Percentiles rank a stretch among this genome's conserved stretches.
Evolutionary conservation across 1,140 invertebrate species (phyloP).

Genomic region (Formica exsecta): DNA sequence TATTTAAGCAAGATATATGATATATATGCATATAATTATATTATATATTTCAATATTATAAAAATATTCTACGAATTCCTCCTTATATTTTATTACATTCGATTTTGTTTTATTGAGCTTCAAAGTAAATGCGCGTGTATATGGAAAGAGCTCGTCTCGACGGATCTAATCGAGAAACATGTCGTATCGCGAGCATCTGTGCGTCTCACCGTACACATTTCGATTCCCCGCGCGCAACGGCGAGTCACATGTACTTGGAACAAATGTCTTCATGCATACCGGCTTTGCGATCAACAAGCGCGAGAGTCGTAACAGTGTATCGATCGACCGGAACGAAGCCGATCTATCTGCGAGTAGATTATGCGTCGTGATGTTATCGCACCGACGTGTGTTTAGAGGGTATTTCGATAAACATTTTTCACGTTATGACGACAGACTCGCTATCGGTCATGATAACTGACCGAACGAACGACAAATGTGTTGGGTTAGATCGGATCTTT

Average conservation of each 20-base stretch:
- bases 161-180: constrained; percentile 30
- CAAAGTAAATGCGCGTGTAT: not conserved
- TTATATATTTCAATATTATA: not conserved
- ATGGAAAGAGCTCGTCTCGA: constrained; percentile 3
- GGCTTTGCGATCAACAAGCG: not conserved
- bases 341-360: constrained; percentile 37
- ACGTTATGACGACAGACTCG: not conserved
- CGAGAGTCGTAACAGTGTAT: not conserved
- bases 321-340: constrained; percentile 18
- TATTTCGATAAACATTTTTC: constrained; percentile 11
- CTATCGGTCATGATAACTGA: not conserved
- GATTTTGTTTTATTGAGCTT: not conserved
- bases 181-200: constrained; percentile 30
- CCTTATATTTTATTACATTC: not conserved
- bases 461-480: not conserved
- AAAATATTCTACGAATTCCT: not conserved
- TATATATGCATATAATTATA: constrained; percentile 10
- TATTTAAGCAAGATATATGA: not conserved
- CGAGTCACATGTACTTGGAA: constrained; percentile 25
- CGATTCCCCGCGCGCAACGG: constrained; percentile 7
- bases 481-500: not conserved
- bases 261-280: constrained; percentile 41
- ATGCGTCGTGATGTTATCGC: constrained; percentile 17
- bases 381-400: not conserved
- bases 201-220: constrained; percentile 1